Evolutionary conservation across 2,797 vertebrate genomes (phyloP).

Genomic region (Aulostomus chinensis): DNA sequence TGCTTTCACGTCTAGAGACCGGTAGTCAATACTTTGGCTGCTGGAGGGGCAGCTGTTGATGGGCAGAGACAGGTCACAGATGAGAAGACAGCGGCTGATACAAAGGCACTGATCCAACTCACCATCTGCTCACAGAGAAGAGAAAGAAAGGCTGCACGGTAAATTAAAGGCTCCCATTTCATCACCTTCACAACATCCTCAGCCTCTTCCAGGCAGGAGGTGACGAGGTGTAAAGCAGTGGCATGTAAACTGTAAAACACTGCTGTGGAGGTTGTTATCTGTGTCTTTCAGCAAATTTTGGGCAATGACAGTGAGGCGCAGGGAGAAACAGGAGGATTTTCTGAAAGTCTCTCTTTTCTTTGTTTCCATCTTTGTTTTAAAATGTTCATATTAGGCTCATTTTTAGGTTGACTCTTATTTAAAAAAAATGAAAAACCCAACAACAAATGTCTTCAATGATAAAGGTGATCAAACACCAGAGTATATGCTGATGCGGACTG

Average conservation of each 20-base stretch:
- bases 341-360: too few species aligned
- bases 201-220: constrained; percentile 12
- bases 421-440: too few species aligned
- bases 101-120: constrained; percentile 41
- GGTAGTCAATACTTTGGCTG: constrained; percentile 51
- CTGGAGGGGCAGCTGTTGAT: constrained; percentile 38
- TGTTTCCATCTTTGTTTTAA: too few species aligned
- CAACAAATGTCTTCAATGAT: too few species aligned
- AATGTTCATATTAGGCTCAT: too few species aligned
- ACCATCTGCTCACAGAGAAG: constrained; percentile 47
- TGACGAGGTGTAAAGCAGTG: constrained; percentile 15
- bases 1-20: constrained; percentile 23
- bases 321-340: too few species aligned
- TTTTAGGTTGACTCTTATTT: too few species aligned
- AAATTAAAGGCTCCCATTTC: constrained; percentile 14
- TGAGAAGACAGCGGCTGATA: constrained; percentile 42
- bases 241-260: constrained; percentile 13
- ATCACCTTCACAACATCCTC: constrained; percentile 46
- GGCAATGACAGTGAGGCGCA: constrained; percentile 19
- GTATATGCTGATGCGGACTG: too few species aligned
- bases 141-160: constrained; percentile 20
- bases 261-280: constrained; percentile 24
- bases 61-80: constrained; percentile 36
- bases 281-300: constrained; percentile 38
- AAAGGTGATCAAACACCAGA: too few species aligned